Evolutionary conservation across 2,113 vertebrate species (phyloP), one percentile per base, ranked within the genome.

Genomic region (Chloroceryle aenea): DNA sequence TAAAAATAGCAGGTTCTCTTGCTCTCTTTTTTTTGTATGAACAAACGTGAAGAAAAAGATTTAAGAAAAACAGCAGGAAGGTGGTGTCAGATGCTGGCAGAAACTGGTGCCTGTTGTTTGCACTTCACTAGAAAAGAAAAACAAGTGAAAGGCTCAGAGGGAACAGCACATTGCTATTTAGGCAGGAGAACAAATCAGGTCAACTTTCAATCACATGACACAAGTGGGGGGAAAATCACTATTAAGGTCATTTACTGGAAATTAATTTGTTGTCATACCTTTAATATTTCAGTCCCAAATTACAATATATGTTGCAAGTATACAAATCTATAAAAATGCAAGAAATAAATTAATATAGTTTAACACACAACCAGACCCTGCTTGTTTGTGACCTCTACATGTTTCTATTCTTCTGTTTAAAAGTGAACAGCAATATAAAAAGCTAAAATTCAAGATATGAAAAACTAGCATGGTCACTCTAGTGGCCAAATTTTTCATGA

Each of bases 181-280:
- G 81, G 87, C 77, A 91, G 80, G 61, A 93, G 69, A 95, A 94
- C 77, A 92, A 95, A 95, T 82, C 93, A 94, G 95, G 94, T 96
- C 94, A 96, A 81, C 93, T 75, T 87, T 80, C 84, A 95, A 95
- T 91, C 91, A 95, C 68, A 89, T 5, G 4, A 83, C 67, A 80
- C 3, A 1, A 10, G 11, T 14, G 10, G 5, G 16, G 6, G 0
- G 13, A 8, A 7, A 14, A 14, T 42, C 56, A 74, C 14, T 87
- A 75, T 58, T 89, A 91, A 77, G 48, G 61, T 87, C 76, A 91
- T 47, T 87, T 93, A 87, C 55, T 78, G 47, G 56, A 85, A 83
- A 87, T 67, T 47, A 52, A 53, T 81, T 56, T 61, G 69, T 20
- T 81, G 43, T 59, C 58, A 53, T 9, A 22, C 17, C 36, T 87